Conservation (phyloP, 2,113 vertebrate species). For the Canis aureus region DNA sequence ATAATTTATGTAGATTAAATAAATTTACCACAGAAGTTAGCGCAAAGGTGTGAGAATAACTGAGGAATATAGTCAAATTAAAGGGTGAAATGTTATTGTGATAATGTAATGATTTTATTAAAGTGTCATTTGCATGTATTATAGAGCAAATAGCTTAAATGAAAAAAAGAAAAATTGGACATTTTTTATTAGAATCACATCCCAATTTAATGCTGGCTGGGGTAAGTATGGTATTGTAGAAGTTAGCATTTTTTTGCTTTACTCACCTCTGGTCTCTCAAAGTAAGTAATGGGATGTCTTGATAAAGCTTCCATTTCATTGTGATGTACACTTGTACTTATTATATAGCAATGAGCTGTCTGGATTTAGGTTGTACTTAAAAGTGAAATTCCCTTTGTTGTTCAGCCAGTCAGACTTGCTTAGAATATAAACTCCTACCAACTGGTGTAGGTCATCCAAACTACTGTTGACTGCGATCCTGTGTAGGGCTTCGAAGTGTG, state of each 20-base stretch:
- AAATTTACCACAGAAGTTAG: slow-evolving; percentile 52
- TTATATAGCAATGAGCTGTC: not conserved
- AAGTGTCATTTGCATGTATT: slow-evolving; percentile 57
- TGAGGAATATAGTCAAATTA: slow-evolving; percentile 49
- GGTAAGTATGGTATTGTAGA: not conserved
- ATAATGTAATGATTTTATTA: slow-evolving; percentile 67
- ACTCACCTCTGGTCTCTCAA: slow-evolving; percentile 15
- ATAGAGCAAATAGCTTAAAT: slow-evolving; percentile 56
- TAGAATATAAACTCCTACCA: not conserved
- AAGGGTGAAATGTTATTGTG: slow-evolving; percentile 46
- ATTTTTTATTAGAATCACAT: slow-evolving; percentile 52
- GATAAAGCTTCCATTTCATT: not conserved
- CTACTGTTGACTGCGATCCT: not conserved
- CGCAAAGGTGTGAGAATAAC: slow-evolving; percentile 39
- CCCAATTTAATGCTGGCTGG: not conserved
- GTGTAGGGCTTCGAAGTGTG: not conserved
- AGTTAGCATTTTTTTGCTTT: slow-evolving; percentile 32
- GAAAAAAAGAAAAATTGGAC: not conserved
- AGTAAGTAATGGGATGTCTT: not conserved
- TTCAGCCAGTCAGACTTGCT: slow-evolving; percentile 8
- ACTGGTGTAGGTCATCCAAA: not conserved
- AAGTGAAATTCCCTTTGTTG: slow-evolving; percentile 40
- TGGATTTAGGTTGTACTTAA: slow-evolving; percentile 53
- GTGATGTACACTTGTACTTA: not conserved
- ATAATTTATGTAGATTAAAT: slow-evolving; percentile 68